These are phyloP conservation scores for Cynopterus sphinx DNA, from an alignment of 2,797 vertebrate genomes.

Conservation along the genomic window DNA sequence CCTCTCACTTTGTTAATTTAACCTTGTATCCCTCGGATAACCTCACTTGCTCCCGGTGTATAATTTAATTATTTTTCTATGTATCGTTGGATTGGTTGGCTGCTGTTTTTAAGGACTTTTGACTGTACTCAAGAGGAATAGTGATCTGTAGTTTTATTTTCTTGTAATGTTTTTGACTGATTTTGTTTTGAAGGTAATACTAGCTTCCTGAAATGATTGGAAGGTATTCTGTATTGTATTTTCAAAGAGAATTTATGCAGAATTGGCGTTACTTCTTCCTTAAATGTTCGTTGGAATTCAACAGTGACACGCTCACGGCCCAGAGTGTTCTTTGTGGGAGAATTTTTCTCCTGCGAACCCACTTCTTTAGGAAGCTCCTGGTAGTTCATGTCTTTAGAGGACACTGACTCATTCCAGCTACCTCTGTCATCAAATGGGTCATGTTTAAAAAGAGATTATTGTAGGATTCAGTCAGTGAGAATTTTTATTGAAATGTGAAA, in stretches of 20 bases:
- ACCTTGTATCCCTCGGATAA: not conserved
- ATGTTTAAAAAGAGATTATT: not conserved
- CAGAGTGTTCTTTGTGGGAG: not conserved
- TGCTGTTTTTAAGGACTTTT: not conserved
- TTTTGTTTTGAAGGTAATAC: not conserved
- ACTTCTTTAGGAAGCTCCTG: not conserved
- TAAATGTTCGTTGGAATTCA: not conserved
- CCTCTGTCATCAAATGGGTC: not conserved
- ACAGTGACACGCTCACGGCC: not conserved
- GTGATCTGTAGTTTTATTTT: not conserved
- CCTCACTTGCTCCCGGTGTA: not conserved
- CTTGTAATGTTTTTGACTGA: not conserved
- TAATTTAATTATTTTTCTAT: not conserved
- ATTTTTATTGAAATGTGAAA: not conserved
- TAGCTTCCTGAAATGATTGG: not conserved
- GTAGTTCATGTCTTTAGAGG: not conserved
- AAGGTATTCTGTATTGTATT: not conserved
- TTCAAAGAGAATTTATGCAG: not conserved
- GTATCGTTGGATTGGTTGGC: not conserved
- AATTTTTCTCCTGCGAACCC: not conserved
- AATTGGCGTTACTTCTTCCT: not conserved
- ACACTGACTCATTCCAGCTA: not conserved
- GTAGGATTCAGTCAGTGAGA: not conserved
- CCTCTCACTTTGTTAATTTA: not conserved
- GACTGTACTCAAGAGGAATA: not conserved